Base-by-base conservation (phyloP, 1,140 invertebrate genomes). In the Apis florea region DNA sequence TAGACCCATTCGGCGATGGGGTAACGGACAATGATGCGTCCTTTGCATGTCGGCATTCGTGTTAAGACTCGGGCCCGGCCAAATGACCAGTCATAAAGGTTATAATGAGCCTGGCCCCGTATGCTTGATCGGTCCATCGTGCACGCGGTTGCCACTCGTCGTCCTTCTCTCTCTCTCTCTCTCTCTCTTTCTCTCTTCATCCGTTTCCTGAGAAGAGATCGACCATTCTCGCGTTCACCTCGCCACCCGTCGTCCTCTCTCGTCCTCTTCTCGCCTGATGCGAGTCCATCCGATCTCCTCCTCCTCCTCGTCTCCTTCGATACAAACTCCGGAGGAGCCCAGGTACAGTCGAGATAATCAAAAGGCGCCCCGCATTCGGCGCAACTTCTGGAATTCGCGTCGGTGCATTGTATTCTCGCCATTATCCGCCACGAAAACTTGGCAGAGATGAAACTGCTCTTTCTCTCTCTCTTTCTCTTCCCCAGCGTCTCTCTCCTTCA, bases 51-150 rank as follows among this genome's bases (percentile, higher is more conserved):
- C 85, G 85, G 84, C 80, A 78, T 86, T 79, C 70, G 80, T 67
- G 85, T 86, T 86, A 85, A 76, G 75, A 75, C 74, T 79, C 72
- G 73, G 81, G 58, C 79, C 74, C 26, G 73, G 69, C 85, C 81
- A 89, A 89, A 89, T 89, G 88, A 87, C 88, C 88, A 87, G 83
- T 86, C 85, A 87, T 89, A 89, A 89, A 89, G 86, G 70, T 89
- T 89, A 83, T 89, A 89, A 89, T 87, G 88, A 89, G 85, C 80
- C 75, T 64, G 78, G 76, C 82, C 76, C 80, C 54, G 61, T 76
- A 80, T 76, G 78, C 80, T 85, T 68, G 87, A 89, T 89, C 85
- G 79, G 70, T 59, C 75, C 78, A 71, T 67, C 64, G 80, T 77
- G 58, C 72, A 69, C 81, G 63, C 72, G 77, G 70, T 80, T 73